These are phyloP conservation scores for Cavia porcellus DNA, from an alignment of 2,113 vertebrate species.

Conservation along the genomic window DNA sequence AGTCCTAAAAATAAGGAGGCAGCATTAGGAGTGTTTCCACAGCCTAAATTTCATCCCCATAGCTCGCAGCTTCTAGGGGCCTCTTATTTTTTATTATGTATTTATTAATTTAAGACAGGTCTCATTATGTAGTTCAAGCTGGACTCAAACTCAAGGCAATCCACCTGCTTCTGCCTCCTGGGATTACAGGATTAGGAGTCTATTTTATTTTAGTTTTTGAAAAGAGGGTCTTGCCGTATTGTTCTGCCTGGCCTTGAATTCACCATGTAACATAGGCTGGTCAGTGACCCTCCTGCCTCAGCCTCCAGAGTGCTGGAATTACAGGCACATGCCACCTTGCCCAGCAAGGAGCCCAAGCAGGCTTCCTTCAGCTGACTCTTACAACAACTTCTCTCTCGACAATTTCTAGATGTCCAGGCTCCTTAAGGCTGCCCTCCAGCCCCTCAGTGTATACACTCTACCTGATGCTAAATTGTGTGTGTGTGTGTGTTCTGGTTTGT, in stretches of 20 bases:
- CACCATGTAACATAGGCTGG: neutral
- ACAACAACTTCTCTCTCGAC: neutral
- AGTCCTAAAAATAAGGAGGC: neutral
- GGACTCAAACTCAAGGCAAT: neutral
- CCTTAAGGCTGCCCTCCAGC: neutral
- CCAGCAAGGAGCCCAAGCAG: neutral
- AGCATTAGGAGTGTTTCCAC: neutral
- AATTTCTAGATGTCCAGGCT: neutral
- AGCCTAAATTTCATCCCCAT: conserved; percentile 49
- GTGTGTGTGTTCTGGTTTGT: neutral
- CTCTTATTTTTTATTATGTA: neutral
- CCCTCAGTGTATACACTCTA: neutral
- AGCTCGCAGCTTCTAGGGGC: conserved; percentile 11
- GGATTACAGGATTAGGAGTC: neutral
- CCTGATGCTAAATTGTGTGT: neutral
- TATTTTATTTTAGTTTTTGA: neutral
- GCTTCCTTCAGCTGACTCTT: neutral
- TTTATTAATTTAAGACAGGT: neutral
- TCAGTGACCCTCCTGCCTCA: neutral
- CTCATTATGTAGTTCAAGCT: neutral
- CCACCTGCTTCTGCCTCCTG: no score
- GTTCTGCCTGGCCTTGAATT: neutral
- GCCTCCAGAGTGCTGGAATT: neutral
- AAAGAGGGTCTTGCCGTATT: neutral
- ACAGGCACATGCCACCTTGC: neutral